Conservation (phyloP, 2,888 invertebrate genomes). For the Morpho helenor region DNA sequence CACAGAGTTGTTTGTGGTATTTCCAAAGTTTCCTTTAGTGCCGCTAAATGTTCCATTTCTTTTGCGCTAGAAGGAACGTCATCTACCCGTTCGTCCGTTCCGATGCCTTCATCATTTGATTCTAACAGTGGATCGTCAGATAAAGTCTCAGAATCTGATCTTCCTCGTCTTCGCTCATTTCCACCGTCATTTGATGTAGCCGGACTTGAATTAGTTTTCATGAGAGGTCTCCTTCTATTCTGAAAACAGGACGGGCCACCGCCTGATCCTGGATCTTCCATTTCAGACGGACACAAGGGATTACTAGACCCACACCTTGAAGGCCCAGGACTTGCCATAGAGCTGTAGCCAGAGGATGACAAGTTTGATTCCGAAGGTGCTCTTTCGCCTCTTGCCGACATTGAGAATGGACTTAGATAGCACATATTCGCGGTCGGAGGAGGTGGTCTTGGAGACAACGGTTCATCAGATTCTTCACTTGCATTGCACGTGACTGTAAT, state of each 20-base stretch:
- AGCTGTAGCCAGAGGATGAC: constrained; percentile 91
- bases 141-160: constrained; percentile 86
- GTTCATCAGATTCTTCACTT: constrained; percentile 89
- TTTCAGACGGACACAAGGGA: constrained; percentile 86
- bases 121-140: constrained; percentile 85
- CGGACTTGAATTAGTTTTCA: constrained; percentile 79
- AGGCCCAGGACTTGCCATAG: constrained; percentile 91
- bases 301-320: constrained; percentile 90
- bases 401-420: constrained; percentile 88
- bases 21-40: constrained; percentile 66
- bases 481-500: constrained; percentile 88
- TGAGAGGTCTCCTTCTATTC: constrained; percentile 80
- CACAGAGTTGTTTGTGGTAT: constrained; percentile 62
- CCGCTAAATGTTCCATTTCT: constrained; percentile 72
- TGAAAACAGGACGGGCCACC: constrained; percentile 74
- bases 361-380: constrained; percentile 91
- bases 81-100: constrained; percentile 87
- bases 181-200: constrained; percentile 64
- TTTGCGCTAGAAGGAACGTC: constrained; percentile 85
- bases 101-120: constrained; percentile 88
- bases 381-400: constrained; percentile 84
- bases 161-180: constrained; percentile 76
- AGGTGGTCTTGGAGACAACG: constrained; percentile 81
- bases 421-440: constrained; percentile 81
- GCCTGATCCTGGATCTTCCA: constrained; percentile 85